Evolutionary conservation across 2,797 vertebrate species (phyloP).

Genomic region (Esox lucius): DNA sequence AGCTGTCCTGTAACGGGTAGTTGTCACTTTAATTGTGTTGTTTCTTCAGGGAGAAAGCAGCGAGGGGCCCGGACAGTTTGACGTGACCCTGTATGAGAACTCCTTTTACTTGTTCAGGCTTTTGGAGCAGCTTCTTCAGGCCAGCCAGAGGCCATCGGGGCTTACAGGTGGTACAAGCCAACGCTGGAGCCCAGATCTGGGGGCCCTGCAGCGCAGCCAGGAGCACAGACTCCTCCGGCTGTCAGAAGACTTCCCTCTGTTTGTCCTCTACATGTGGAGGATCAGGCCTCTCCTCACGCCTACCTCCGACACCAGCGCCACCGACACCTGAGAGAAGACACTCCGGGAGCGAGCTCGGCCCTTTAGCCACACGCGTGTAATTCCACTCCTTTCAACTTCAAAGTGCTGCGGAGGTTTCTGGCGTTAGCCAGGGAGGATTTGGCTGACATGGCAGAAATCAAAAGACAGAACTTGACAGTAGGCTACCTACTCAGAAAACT

Average conservation of each 20-base stretch:
- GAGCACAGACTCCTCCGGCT: conserved; percentile 76
- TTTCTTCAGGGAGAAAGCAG: conserved; percentile 35
- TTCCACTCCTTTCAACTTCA: conserved; percentile 1
- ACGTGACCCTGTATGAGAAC: conserved; percentile 80
- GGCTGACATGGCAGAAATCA: conserved; percentile 1
- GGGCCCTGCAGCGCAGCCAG: conserved; percentile 69
- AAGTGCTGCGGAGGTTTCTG: neutral
- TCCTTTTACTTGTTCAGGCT: conserved; percentile 77
- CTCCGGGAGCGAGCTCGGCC: neutral
- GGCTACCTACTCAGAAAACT: neutral
- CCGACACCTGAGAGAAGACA: neutral
- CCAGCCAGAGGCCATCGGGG: neutral
- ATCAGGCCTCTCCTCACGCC: conserved; percentile 72
- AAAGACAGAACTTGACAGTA: neutral
- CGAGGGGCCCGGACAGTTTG: conserved; percentile 46
- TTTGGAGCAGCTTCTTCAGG: conserved; percentile 81
- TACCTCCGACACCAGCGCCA: neutral
- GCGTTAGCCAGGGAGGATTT: neutral
- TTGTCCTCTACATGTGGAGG: conserved; percentile 86
- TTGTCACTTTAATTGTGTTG: neutral
- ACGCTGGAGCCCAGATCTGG: conserved; percentile 52
- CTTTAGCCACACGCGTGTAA: neutral
- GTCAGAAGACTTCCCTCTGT: conserved; percentile 85
- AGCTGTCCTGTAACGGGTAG: neutral
- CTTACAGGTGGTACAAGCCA: neutral